phyloP scores from a whole-genome alignment of 2,888 invertebrate genomes.

The Dryococelus australis region DNA sequence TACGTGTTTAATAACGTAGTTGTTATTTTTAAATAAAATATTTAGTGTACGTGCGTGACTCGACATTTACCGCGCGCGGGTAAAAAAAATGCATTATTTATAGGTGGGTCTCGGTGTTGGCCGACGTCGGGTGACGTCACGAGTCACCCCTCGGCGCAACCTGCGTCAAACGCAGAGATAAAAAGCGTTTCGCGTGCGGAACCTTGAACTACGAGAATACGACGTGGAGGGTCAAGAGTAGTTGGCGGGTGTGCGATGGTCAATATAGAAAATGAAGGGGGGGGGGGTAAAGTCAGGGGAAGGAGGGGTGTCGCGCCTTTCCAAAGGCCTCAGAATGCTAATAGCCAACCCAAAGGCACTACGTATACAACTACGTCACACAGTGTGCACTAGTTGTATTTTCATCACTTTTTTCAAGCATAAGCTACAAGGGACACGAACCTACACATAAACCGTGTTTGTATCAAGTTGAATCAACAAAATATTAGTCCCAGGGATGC shows the following conservation, averaged over 20 bases:
- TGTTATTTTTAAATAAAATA: background rate
- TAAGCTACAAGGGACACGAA: too few species aligned
- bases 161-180: constrained; percentile 16
- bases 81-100: background rate
- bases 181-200: background rate
- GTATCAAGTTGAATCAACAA: too few species aligned
- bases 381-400: too few species aligned
- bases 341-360: background rate
- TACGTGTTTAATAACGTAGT: background rate
- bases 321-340: background rate
- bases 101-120: background rate
- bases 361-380: too few species aligned
- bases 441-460: too few species aligned
- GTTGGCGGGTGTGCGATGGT: background rate
- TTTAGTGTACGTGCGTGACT: background rate
- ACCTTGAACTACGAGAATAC: background rate
- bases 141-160: constrained; percentile 13
- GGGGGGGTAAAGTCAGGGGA: background rate
- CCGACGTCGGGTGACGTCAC: constrained; percentile 5
- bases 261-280: background rate
- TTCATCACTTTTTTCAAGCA: too few species aligned
- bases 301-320: background rate
- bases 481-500: too few species aligned
- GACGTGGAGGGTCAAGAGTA: background rate
- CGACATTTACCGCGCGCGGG: background rate